A percentile compares a stretch with the other conserved stretches of the same genome.
These are phyloP conservation scores for Cyphomyrus discorhynchus DNA, from an alignment of 2,113 vertebrate genomes.

Conservation along the genomic window DNA sequence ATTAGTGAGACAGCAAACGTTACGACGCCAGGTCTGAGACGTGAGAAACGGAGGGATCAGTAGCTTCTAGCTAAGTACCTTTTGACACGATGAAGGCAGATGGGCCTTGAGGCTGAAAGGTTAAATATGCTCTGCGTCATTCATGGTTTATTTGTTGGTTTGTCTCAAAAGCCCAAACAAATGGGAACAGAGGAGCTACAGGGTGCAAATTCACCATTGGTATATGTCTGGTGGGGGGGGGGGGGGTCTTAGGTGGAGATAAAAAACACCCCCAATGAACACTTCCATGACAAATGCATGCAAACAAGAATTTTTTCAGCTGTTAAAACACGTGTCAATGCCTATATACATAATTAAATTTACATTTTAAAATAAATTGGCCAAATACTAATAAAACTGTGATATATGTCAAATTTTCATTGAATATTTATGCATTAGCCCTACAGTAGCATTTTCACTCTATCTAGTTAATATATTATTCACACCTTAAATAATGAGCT, in stretches of 20 bases:
- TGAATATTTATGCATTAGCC: slow-evolving; percentile 1
- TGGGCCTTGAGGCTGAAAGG: slow-evolving; percentile 31
- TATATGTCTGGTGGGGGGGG: background rate
- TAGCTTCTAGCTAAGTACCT: slow-evolving; percentile 71
- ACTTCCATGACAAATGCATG: background rate
- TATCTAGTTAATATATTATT: slow-evolving; percentile 10
- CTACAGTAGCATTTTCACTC: background rate
- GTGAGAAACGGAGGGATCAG: slow-evolving; percentile 73
- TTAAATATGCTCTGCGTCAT: slow-evolving; percentile 39
- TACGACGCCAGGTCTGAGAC: slow-evolving; percentile 80
- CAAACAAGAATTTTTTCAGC: background rate
- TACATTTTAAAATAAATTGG: background rate
- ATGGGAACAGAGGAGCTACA: slow-evolving; percentile 8
- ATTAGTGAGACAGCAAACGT: slow-evolving; percentile 78
- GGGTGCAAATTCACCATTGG: background rate
- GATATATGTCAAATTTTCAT: slow-evolving; percentile 3
- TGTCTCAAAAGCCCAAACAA: slow-evolving; percentile 18
- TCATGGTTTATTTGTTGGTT: slow-evolving; percentile 14
- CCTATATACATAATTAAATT: background rate
- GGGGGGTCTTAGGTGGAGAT: background rate
- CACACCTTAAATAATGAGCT: slow-evolving; percentile 4
- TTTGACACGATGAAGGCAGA: slow-evolving; percentile 29
- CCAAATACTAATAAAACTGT: background rate
- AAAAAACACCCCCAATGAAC: background rate
- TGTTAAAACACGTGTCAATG: background rate